Base-by-base conservation (phyloP, 2,888 invertebrate genomes). In the Uropetala carovei region DNA sequence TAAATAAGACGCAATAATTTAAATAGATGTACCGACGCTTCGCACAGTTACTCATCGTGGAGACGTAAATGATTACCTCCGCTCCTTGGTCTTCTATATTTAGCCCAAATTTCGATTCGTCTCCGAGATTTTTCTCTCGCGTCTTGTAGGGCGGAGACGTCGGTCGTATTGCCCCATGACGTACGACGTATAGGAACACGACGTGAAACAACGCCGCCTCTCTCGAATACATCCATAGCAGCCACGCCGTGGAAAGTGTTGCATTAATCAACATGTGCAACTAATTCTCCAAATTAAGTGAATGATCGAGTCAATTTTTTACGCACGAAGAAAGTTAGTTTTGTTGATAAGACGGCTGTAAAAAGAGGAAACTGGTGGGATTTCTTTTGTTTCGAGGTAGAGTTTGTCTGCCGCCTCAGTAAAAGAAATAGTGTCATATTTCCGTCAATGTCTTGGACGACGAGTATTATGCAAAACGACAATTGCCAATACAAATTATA, bases 251-350 rank as follows among this genome's bases (percentile, higher is more conserved):
- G 27, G 27, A 75, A 27, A 13, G 75, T 13, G 75, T 13, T 27
- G 75, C 75, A 75, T 75, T 75, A 75, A 75, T 75, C 75, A 75
- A 75, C 75, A 75, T 27, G 18, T 75, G 75, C 75, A 75, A 75
- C 75, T 0, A 75, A 27, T 43, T 43, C 43, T 43, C 43, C 43
- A 43, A 43, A 43, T 43, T 1, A 43, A 43, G 43, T 43, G 43
- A 43, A 43, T 43, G 43, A 43, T 43, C 43, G 1, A 43, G 43
- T 43, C 43, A 5, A 43, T 43, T 43, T 43, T 43, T 43, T 3
- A 43, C 1, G 5, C 3, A 43, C 43, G 43, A 43, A 43, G 43
- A 43, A 43, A 43, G 43, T 43, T 43, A 1, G 43, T 43, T 43
- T 43, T 43, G 43, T 43, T 43, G 43, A 43, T 43, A 43, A n/a